Base-by-base conservation (phyloP, 2,113 vertebrate species). In the Petaurus breviceps region DNA sequence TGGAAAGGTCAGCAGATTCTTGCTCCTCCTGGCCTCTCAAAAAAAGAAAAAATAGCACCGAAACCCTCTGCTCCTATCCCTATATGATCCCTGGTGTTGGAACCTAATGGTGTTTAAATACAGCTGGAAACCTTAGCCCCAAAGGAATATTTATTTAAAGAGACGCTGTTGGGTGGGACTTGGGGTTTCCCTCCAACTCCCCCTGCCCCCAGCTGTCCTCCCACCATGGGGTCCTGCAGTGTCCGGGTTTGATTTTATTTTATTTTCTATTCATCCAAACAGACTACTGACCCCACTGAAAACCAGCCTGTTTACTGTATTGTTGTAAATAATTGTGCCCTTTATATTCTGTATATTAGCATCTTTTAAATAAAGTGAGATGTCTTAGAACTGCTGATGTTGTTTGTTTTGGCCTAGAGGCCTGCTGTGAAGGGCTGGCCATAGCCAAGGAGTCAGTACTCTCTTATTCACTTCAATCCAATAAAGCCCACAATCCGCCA, bases 321-420 rank as follows among this genome's bases (percentile, higher is more conserved):
- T 97, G 97, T 97, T 99, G 99, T 99, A 99, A 98, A 99, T 99
- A 99, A 77, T 95, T 49, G 96, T 98, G 97, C 98, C 97, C 98
- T 99, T 99, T 99, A 90, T 99, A 98, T 98, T 99, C 98, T 99
- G 98, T 99, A 99, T 99, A 99, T 99, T 98, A 96, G 98, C 98
- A 98, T 96, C 95, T 99, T 99, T 99, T 98, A 97, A 98, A 98
- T 98, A 96, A 96, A 98, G 98, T 97, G 96, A 98, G 97, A 98
- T 98, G 96, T 98, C 95, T 96, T 97, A 95, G 95, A 97, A 97
- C 91, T 94, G 97, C 47, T 24, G 50, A 91, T 90, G 93, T 22
- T 92, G 0, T 93, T 94, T 96, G 93, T 94, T 12, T 53, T 92
- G 16, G 37, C 61, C 61, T n/a, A 6, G 68, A 77, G 19, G 37